Evolutionary conservation across 64 coral and sea anemone genomes (phyloP), one percentile per base, ranked within the genome.

Genomic region (Pocillopora damicornis): DNA sequence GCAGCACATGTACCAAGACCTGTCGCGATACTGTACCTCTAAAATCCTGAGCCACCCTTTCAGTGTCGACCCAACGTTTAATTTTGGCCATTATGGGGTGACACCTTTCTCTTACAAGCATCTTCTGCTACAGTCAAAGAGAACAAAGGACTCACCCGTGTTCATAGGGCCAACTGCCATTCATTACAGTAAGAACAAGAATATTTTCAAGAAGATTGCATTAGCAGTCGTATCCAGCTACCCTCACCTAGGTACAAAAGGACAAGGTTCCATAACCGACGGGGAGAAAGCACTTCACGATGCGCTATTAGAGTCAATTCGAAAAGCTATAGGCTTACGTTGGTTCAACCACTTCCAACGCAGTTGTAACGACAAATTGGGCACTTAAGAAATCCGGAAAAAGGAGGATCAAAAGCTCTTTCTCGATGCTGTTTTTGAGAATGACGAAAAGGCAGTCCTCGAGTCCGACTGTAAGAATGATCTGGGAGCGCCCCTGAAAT

Each of bases 41-140:
- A 23, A 36, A 14, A 26, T 14, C 36, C 30, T 80, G 16, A 88
- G 76, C 58, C 85, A 92, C 78, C 85, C 84, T 37, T 87, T 87
- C n/a, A 80, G 75, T 63, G 76, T 92, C 20, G 84, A 92, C 51
- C 90, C 90, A 13, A 92, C 84, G 25, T 92, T 81, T 72, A 87
- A 71, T 87, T 80, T 92, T 92, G 90, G 84, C n/a, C 35, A 77
- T 20, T 89, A 76, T 83, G 79, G 83, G 69, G 73, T 85, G 58
- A 93, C 87, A 35, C 87, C 79, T 18, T 84, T 77, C 56, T 77
- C 91, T 16, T 89, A 86, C 61, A 93, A 77, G 38, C 38, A 78
- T n/a, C 76, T 78, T 17, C n/a, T 78, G 9, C 57, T 78, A 25
- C 86, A 78, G 37, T 91, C 72, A 11, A 91, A 83, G 26, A 77